These are phyloP conservation scores for Theristus sp. DNA, from an alignment of 2,888 invertebrate species.

Conservation along the genomic window DNA sequence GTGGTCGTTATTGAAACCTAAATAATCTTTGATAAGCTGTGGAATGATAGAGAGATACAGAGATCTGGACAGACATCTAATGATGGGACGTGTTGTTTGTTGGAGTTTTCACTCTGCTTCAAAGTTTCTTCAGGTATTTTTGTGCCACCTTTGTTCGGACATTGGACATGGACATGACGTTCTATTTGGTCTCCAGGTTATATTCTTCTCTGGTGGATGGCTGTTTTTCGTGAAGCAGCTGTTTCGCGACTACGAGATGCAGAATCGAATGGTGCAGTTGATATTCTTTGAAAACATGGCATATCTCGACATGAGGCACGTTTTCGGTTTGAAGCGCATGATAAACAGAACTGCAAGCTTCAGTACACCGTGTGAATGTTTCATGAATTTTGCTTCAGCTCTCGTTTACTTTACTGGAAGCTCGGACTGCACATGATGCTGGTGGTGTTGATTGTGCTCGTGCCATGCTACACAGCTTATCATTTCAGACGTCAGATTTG, in stretches of 20 bases:
- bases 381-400: conserved; percentile 48
- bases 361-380: no score
- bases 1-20: no score
- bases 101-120: no score
- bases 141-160: no score
- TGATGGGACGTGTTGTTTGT: no score
- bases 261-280: conserved; percentile 75
- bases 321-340: conserved; percentile 6
- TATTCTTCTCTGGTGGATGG: conserved; percentile 93
- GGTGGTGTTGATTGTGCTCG: conserved; percentile 78
- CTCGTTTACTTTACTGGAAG: conserved; percentile 84
- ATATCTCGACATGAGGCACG: conserved; percentile 67
- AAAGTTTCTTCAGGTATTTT: no score
- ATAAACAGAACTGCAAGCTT: not conserved
- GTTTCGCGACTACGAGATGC: conserved; percentile 78
- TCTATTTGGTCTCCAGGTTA: conserved; percentile 40
- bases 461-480: conserved; percentile 89
- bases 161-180: not conserved
- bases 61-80: no score
- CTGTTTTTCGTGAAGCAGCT: conserved; percentile 91
- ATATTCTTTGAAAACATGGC: conserved; percentile 97
- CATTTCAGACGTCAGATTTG: conserved; percentile 56
- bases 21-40: no score
- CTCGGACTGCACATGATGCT: conserved; percentile 70
- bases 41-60: no score